Evolutionary conservation across 2,113 vertebrate species (phyloP).

Genomic region (Forbesichthys agassizii): DNA sequence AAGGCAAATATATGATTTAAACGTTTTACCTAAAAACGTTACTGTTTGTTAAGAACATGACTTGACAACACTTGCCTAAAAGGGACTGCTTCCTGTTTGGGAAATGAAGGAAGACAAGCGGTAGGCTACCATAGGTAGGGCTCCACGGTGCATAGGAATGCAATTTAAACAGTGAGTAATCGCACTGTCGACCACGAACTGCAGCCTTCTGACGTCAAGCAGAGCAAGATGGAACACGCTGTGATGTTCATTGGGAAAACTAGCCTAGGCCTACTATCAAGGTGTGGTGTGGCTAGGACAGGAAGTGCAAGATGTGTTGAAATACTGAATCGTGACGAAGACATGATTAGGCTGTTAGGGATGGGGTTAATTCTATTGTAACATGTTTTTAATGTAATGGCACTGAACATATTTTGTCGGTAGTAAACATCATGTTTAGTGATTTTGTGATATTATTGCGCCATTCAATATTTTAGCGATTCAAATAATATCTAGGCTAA

Average conservation of each 20-base stretch:
- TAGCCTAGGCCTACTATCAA: conserved; percentile 50
- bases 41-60: conserved; percentile 26
- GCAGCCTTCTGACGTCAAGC: conserved; percentile 68
- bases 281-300: conserved; percentile 49
- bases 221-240: conserved; percentile 63
- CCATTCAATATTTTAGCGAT: too few relatives aligned
- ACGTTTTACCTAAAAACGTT: too few relatives aligned
- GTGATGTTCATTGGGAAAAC: conserved; percentile 52
- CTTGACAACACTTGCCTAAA: conserved; percentile 61
- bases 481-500: too few relatives aligned
- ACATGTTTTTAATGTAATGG: too few relatives aligned
- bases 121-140: conserved; percentile 11
- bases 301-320: conserved; percentile 61
- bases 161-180: conserved; percentile 71
- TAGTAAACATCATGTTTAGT: too few relatives aligned
- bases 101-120: conserved; percentile 35
- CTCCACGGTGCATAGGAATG: conserved; percentile 69
- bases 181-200: conserved; percentile 62
- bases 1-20: too few relatives aligned
- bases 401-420: too few relatives aligned
- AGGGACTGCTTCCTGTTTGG: conserved; percentile 63
- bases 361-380: too few relatives aligned
- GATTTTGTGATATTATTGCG: too few relatives aligned
- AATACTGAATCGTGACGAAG: conserved; percentile 12
- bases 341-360: too few relatives aligned